phyloP scores from a whole-genome alignment of 1,140 invertebrate genomes.

The Ceratitis capitata region DNA sequence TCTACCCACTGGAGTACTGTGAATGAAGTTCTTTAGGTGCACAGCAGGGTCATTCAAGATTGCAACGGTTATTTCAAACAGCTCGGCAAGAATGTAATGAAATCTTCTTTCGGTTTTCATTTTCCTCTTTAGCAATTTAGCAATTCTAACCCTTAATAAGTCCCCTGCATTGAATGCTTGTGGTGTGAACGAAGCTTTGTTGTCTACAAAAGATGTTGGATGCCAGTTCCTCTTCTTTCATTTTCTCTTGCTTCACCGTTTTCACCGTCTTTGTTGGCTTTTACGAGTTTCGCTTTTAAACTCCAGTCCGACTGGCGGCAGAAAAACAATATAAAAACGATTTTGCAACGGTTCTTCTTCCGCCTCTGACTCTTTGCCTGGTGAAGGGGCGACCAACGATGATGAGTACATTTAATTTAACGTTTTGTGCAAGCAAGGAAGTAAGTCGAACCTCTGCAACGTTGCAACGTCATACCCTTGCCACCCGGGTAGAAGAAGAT shows the following conservation, averaged over 20 bases:
- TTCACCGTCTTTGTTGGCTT: neutral
- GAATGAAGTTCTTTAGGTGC: neutral
- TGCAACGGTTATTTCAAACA: neutral
- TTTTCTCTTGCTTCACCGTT: neutral
- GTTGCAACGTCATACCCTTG: no score
- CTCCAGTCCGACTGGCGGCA: constrained; percentile 11
- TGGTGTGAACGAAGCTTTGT: neutral
- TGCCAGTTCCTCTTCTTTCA: neutral
- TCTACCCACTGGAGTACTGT: neutral
- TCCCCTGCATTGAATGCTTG: neutral
- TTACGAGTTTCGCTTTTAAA: constrained; percentile 28
- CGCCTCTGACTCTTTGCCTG: neutral
- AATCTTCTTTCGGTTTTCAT: neutral
- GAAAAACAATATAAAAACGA: neutral
- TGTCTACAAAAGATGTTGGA: neutral
- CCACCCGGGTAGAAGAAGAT: no score
- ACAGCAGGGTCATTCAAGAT: neutral
- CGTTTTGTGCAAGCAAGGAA: neutral
- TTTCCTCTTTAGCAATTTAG: no score
- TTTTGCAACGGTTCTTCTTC: neutral
- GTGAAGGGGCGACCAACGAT: neutral
- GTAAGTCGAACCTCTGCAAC: neutral
- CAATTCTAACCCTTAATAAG: neutral
- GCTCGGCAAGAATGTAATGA: neutral
- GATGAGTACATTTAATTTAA: constrained; percentile 17